Evolutionary conservation across 2,113 vertebrate genomes (phyloP).

Genomic region (Nettapus auritus): DNA sequence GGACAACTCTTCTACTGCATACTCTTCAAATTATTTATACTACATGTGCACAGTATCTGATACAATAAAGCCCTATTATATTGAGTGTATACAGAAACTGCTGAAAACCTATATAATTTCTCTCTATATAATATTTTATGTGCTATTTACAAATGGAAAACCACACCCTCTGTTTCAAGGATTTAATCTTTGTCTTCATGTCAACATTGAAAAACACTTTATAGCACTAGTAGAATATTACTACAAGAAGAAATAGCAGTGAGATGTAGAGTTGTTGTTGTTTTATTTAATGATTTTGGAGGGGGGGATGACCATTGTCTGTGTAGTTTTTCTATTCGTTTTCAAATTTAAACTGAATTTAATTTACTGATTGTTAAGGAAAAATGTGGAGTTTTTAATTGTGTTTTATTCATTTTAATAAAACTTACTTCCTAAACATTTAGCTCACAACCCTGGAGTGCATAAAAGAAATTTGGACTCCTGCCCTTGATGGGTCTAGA

Average conservation of each 20-base stretch:
- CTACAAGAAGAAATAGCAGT: background rate
- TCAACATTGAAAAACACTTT: background rate
- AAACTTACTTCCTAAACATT: background rate
- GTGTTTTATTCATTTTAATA: background rate
- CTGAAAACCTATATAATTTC: background rate
- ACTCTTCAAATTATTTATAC: background rate
- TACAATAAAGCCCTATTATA: background rate
- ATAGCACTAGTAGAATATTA: background rate
- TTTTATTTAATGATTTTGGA: background rate
- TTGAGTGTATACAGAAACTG: background rate
- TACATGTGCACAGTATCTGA: background rate
- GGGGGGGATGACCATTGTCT: background rate
- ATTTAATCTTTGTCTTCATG: background rate
- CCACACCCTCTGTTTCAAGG: background rate
- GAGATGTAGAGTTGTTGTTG: background rate
- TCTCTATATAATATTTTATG: background rate
- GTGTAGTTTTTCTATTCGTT: background rate
- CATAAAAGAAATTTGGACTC: background rate
- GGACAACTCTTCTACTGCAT: background rate
- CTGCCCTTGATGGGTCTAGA: background rate
- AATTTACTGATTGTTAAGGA: background rate
- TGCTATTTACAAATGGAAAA: background rate
- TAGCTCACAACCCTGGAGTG: background rate
- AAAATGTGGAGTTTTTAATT: background rate
- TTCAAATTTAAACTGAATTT: background rate